Evolutionary conservation across 1,140 invertebrate genomes (phyloP).

Genomic region (Calephelis nemesis): DNA sequence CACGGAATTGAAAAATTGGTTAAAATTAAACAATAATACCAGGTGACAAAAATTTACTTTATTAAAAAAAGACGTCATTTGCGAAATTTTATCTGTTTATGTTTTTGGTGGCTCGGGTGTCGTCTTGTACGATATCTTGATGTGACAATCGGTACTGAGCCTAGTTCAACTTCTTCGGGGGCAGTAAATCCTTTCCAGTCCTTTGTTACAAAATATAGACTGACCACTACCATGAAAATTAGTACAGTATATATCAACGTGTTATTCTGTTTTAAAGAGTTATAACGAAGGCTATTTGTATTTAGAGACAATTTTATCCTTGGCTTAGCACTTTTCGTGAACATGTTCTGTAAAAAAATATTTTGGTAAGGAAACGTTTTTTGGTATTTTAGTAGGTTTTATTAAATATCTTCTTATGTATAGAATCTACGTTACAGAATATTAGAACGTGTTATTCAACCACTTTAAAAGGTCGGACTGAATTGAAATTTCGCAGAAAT

Average conservation of each 20-base stretch:
- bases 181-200: slow-evolving; percentile 56
- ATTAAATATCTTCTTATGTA: too few relatives aligned
- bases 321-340: slow-evolving; percentile 22
- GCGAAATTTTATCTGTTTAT: too few relatives aligned
- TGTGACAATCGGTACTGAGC: slow-evolving; percentile 35
- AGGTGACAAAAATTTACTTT: too few relatives aligned
- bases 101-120: not conserved
- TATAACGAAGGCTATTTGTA: slow-evolving; percentile 24
- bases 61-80: too few relatives aligned
- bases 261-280: slow-evolving; percentile 23
- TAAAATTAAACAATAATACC: too few relatives aligned
- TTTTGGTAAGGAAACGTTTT: too few relatives aligned
- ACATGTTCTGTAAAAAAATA: slow-evolving; percentile 32
- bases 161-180: slow-evolving; percentile 64
- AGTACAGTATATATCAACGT: slow-evolving; percentile 43
- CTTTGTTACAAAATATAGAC: slow-evolving; percentile 46
- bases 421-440: too few relatives aligned
- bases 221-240: slow-evolving; percentile 41
- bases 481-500: too few relatives aligned
- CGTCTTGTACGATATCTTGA: slow-evolving; percentile 22
- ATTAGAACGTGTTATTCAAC: too few relatives aligned
- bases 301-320: slow-evolving; percentile 25
- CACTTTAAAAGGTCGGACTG: too few relatives aligned
- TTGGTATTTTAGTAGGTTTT: too few relatives aligned
- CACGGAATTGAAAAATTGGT: too few relatives aligned